Percentiles rank a stretch among this genome's conserved stretches.
phyloP scores from a whole-genome alignment of 1,140 invertebrate species.

The Sarcophaga bullata region DNA sequence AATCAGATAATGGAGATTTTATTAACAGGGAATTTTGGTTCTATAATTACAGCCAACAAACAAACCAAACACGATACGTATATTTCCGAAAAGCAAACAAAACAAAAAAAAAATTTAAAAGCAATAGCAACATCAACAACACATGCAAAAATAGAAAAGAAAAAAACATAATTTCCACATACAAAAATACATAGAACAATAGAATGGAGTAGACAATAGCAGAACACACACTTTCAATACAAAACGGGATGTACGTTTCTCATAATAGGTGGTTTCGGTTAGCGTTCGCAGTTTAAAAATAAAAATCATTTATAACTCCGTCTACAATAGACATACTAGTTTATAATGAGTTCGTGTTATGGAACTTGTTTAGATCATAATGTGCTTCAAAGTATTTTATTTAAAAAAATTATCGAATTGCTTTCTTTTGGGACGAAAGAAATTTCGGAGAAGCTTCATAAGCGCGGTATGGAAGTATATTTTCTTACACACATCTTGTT shows the following conservation, averaged over 20 bases:
- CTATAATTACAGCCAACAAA: background rate
- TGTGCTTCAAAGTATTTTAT: too few species aligned
- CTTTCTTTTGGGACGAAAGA: too few species aligned
- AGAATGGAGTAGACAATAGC: too few species aligned
- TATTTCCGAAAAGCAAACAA: background rate
- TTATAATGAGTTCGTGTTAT: too few species aligned
- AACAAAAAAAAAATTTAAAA: background rate
- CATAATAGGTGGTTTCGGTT: too few species aligned
- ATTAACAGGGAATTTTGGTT: slow-evolving; percentile 24
- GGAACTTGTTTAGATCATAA: too few species aligned
- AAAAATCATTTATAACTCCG: background rate
- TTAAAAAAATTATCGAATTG: too few species aligned
- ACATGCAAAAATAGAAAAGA: too few species aligned
- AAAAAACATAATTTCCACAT: background rate
- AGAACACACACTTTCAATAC: background rate
- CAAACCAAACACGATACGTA: background rate
- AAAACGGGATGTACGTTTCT: background rate
- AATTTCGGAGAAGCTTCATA: too few species aligned
- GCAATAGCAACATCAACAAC: background rate
- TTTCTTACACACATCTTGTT: too few species aligned
- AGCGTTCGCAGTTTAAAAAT: background rate
- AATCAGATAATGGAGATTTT: slow-evolving; percentile 22
- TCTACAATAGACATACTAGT: too few species aligned
- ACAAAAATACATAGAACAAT: background rate
- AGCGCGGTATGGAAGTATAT: too few species aligned